Evolutionary conservation across 2,113 vertebrate species (phyloP), one percentile per base, ranked within the genome.

Genomic region (Euleptes europaea): DNA sequence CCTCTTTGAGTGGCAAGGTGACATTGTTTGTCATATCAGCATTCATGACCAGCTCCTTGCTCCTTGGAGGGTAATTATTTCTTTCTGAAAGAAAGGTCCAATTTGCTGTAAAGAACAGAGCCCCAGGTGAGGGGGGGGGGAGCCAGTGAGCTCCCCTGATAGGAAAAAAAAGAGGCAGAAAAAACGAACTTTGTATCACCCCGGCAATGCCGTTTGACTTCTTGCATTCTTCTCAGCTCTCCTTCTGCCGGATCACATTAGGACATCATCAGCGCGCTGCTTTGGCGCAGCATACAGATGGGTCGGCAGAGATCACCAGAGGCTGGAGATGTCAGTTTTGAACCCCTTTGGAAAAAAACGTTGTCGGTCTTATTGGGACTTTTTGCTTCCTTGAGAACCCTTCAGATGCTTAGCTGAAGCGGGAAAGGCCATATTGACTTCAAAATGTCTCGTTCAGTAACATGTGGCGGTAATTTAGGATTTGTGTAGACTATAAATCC

Each of bases 21-120:
- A 98, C 98, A 96, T 97, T 98, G 97, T 93, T 93, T 96, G 97
- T 97, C 96, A 94, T 95, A 96, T 98, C 97, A 97, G 97, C 97
- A 96, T 97, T 97, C 96, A 82, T 21, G 90, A 94, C 96, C 97
- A 89, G 96, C 94, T 95, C 95, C 95, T 90, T 80, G 92, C 96
- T 97, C 97, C 97, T 96, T 89, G 3, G 97, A 97, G 97, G 97
- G 98, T 97, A 97, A 97, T 96, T 97, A 96, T 97, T 98, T 97
- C 97, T 97, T 97, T 96, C 94, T 93, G 97, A 97, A 96, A 92
- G 92, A 97, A 97, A 97, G 98, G 97, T 96, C 98, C 97, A 97
- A 95, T 97, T 97, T 97, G 96, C 97, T 96, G 96, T 95, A 95
- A 97, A 96, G 97, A 97, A 96, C 93, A 91, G 95, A 94, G 93